phyloP scores from a whole-genome alignment of 1,140 invertebrate genomes.

The Aphidius gifuensis region DNA sequence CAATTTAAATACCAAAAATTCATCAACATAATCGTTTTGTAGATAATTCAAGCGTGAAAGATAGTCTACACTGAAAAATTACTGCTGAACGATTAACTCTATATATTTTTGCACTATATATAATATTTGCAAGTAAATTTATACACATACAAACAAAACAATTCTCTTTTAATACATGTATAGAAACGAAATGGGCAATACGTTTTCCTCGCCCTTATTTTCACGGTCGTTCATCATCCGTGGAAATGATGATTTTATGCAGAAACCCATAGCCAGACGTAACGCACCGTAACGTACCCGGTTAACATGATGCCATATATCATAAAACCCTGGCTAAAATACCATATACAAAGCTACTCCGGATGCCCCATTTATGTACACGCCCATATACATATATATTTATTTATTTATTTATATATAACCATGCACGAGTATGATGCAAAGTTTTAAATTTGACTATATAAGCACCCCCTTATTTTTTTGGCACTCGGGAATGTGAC shows the following conservation, averaged over 20 bases:
- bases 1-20: too few species aligned
- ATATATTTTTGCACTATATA: not conserved
- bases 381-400: too few species aligned
- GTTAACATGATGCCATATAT: slow-evolving; percentile 10
- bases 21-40: not conserved
- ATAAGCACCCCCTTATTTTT: too few species aligned
- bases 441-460: too few species aligned
- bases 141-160: slow-evolving; percentile 7
- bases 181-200: slow-evolving; percentile 16
- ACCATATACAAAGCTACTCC: not conserved
- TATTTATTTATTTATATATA: too few species aligned
- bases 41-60: slow-evolving; percentile 7
- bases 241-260: slow-evolving; percentile 49
- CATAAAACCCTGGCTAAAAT: slow-evolving; percentile 8
- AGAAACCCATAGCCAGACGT: slow-evolving; percentile 32
- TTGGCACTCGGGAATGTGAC: too few species aligned
- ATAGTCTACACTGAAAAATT: not conserved
- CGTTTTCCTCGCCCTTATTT: slow-evolving; percentile 30
- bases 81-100: slow-evolving; percentile 12
- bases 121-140: not conserved
- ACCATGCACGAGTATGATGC: too few species aligned
- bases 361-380: too few species aligned
- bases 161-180: slow-evolving; percentile 8
- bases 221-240: slow-evolving; percentile 39
- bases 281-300: slow-evolving; percentile 30